phyloP scores from a whole-genome alignment of 2,797 vertebrate species.

The Hirundo rustica region DNA sequence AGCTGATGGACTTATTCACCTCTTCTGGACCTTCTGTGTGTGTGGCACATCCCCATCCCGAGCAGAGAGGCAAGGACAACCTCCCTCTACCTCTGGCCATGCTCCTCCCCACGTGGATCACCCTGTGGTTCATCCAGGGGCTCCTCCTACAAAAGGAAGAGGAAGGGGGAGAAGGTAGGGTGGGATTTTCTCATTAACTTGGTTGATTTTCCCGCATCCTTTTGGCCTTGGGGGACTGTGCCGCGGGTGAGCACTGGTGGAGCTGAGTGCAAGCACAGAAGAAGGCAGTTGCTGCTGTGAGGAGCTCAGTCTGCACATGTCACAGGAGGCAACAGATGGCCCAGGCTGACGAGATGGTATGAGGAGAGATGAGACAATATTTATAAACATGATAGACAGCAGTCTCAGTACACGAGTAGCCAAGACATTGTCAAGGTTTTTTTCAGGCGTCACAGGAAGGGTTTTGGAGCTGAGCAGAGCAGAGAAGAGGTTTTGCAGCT shows the following conservation, averaged over 20 bases:
- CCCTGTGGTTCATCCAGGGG: background rate
- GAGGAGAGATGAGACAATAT: constrained; percentile 61
- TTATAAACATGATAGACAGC: constrained; percentile 70
- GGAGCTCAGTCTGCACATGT: constrained; percentile 49
- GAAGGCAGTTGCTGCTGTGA: constrained; percentile 37
- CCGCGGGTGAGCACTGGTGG: background rate
- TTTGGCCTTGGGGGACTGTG: background rate
- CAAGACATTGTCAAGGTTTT: constrained; percentile 51
- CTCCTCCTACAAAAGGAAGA: background rate
- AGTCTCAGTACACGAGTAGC: constrained; percentile 40
- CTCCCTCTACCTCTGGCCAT: background rate
- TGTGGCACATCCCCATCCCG: too few species aligned
- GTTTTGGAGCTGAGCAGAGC: constrained; percentile 5
- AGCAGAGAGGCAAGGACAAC: background rate
- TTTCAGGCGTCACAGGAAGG: background rate
- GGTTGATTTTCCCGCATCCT: background rate
- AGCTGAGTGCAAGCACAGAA: background rate
- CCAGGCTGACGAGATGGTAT: constrained; percentile 43
- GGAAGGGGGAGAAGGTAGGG: background rate
- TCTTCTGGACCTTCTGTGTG: background rate
- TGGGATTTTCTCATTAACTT: background rate
- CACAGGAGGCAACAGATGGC: constrained; percentile 64
- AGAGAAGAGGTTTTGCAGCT: constrained; percentile 18
- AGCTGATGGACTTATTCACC: background rate
- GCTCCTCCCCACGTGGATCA: accelerated